These are phyloP conservation scores for Drosophila grimshawi DNA, from an alignment of 1,140 invertebrate species.

Conservation along the genomic window DNA sequence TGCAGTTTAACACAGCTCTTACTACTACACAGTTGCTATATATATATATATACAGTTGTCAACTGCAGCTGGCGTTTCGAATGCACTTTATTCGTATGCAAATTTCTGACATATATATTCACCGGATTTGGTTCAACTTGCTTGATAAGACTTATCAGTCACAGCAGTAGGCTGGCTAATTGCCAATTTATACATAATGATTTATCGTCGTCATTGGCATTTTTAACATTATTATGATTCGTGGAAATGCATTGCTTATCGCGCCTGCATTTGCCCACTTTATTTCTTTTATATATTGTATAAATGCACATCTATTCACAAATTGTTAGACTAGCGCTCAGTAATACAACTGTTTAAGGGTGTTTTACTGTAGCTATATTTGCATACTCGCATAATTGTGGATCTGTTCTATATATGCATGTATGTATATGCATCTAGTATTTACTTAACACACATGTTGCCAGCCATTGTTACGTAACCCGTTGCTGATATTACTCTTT, in stretches of 20 bases:
- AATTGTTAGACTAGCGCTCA: too few relatives aligned
- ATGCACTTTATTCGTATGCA: slow-evolving; percentile 52
- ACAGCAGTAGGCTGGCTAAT: too few relatives aligned
- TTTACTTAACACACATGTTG: too few relatives aligned
- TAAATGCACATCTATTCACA: too few relatives aligned
- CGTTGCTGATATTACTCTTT: too few relatives aligned
- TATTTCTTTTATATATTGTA: too few relatives aligned
- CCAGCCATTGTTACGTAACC: too few relatives aligned
- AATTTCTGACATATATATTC: slow-evolving; percentile 39
- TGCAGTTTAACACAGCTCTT: slow-evolving; percentile 9
- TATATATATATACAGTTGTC: slow-evolving; percentile 37
- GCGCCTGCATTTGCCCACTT: background rate
- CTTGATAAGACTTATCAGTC: slow-evolving; percentile 36
- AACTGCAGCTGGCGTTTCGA: slow-evolving; percentile 36
- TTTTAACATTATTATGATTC: slow-evolving; percentile 1
- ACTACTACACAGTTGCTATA: slow-evolving; percentile 6
- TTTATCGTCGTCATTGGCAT: slow-evolving; percentile 9
- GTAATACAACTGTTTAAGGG: too few relatives aligned
- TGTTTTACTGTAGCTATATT: too few relatives aligned
- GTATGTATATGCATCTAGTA: too few relatives aligned
- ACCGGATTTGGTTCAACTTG: slow-evolving; percentile 25
- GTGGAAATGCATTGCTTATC: slow-evolving; percentile 1
- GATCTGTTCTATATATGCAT: too few relatives aligned
- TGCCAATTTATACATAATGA: background rate
- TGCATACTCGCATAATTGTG: too few relatives aligned